phyloP scores from a whole-genome alignment of 2,888 invertebrate species.

The Monochamus alternatus region DNA sequence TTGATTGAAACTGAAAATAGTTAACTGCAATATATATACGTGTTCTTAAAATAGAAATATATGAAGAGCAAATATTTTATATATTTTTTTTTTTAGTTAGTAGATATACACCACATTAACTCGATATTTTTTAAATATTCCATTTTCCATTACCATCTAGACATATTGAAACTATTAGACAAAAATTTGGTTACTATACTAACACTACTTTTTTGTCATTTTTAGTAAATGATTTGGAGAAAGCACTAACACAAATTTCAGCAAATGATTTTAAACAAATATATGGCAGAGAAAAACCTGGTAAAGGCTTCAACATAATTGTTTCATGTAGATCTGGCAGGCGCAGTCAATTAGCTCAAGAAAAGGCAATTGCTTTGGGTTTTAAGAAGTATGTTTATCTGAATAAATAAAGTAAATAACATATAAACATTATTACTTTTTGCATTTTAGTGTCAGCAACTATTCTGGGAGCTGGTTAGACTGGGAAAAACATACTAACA shows the following conservation, averaged over 20 bases:
- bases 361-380: conserved; percentile 74
- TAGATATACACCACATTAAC: too few relatives aligned
- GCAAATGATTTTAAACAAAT: conserved; percentile 74
- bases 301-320: conserved; percentile 75
- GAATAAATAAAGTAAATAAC: conserved; percentile 10
- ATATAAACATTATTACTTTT: conserved; percentile 17
- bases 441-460: conserved; percentile 53
- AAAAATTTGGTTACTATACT: too few relatives aligned
- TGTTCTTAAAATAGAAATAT: too few relatives aligned
- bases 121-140: too few relatives aligned
- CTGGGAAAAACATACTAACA: conserved; percentile 47
- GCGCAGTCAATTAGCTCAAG: conserved; percentile 77
- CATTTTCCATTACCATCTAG: too few relatives aligned
- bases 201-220: conserved; percentile 44
- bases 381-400: conserved; percentile 74
- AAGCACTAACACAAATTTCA: conserved; percentile 68
- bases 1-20: too few relatives aligned
- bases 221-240: conserved; percentile 74
- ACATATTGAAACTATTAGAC: too few relatives aligned
- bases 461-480: conserved; percentile 58
- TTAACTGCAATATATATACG: too few relatives aligned
- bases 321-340: conserved; percentile 81
- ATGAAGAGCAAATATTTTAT: too few relatives aligned
- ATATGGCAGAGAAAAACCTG: conserved; percentile 76
- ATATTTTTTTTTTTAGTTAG: too few relatives aligned